phyloP scores from a whole-genome alignment of 2,888 invertebrate genomes.

The Eupithecia tripunctaria region DNA sequence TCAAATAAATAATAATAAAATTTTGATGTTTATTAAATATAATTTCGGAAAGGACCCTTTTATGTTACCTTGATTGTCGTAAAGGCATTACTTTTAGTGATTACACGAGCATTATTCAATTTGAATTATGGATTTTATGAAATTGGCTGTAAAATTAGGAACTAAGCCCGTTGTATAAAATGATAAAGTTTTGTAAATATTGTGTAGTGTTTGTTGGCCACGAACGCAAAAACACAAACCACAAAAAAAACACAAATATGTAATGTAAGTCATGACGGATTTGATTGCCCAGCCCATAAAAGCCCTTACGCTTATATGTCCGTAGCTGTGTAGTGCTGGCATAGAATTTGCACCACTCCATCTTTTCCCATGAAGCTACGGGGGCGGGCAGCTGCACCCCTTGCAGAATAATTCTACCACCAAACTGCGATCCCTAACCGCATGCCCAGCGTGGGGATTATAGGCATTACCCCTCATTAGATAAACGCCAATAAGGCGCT shows the following conservation, averaged over 20 bases:
- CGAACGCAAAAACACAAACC: background rate
- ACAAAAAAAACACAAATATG: background rate
- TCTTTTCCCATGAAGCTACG: too few species aligned
- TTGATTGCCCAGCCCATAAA: background rate
- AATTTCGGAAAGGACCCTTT: constrained; percentile 69
- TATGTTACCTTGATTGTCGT: constrained; percentile 65
- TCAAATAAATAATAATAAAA: constrained; percentile 84
- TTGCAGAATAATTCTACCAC: too few species aligned
- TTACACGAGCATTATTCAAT: constrained; percentile 44
- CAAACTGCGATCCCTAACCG: too few species aligned
- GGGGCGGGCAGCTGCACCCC: too few species aligned
- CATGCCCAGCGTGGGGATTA: too few species aligned
- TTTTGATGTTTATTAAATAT: constrained; percentile 82
- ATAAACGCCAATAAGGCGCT: too few species aligned
- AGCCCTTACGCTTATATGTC: too few species aligned
- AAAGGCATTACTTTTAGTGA: constrained; percentile 56
- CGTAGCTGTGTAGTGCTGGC: too few species aligned
- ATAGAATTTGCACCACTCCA: too few species aligned
- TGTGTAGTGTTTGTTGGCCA: background rate
- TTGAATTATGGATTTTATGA: constrained; percentile 40
- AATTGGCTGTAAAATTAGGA: constrained; percentile 38
- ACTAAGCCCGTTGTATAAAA: background rate
- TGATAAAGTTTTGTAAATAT: background rate
- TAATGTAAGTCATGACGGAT: background rate
- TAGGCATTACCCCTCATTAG: too few species aligned